Evolutionary conservation across 2,797 vertebrate species (phyloP), one percentile per base, ranked within the genome.

Genomic region (Chelon labrosus): DNA sequence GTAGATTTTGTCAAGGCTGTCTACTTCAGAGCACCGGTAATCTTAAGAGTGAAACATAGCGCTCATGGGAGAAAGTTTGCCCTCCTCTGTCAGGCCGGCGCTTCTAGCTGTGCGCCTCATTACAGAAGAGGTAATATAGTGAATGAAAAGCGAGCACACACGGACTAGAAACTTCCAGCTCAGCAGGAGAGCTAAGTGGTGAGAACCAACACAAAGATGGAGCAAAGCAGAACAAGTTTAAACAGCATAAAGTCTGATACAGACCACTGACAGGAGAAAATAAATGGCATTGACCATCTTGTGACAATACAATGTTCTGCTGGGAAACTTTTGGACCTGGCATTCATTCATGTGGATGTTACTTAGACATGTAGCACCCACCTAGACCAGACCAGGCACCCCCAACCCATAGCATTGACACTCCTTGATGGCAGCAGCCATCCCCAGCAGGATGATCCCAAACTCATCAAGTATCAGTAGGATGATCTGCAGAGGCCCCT

Each of bases 71-170:
- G 50, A 73, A 70, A 65, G 71, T 76, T 65, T 75, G 20, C 61
- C 56, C 46, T 53, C 65, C 68, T 53, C 74, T 66, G 65, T 72
- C 72, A 81, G 66, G 64, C 22, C 75, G 63, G 77, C 53, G 66
- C 68, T 73, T 78, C 62, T 57, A 61, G 51, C 70, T 1, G 10
- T 62, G 73, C 22, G 50, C 56, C 72, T 77, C 64, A 76, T 87
- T 79, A 86, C 77, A 69, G 62, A 42, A 62, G 61, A 73, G 53
- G 19, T 47, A 79, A 77, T 66, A 76, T 65, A 57, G 47, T 60
- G 71, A 83, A 79, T 67, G 25, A 58, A 85, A 75, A 73, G 55
- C 50, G n/a, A 74, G 73, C 65, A 44, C 42, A 58, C 14, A 20
- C 16, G 2, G 11, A 58, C n/a, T n/a, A 22, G 35, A 76, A 65